Evolutionary conservation across 2,797 vertebrate genomes (phyloP), one percentile per base, ranked within the genome.

Genomic region (Xiphorhynchus erythropygius): DNA sequence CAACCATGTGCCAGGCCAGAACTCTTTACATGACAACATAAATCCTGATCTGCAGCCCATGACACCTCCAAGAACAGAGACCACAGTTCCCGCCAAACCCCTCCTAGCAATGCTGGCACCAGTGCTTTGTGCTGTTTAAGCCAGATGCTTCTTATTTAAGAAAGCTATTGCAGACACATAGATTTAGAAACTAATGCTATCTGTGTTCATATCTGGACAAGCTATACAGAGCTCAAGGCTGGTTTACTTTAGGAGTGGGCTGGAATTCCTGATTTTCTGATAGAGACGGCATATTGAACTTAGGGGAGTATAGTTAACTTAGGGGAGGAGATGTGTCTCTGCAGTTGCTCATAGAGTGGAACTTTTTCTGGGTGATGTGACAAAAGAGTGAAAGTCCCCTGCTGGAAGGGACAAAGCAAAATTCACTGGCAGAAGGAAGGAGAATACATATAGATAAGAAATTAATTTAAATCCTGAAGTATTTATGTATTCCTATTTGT

Each of bases 141-240:
- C 55, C 92, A 94, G 74, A 87, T 78, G 93, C 17, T 87, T 78
- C 79, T 78, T 86, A 85, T 93, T 94, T 90, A 93, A 94, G 74
- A 90, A 78, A 94, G 16, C 0, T 1, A 88, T 86, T 90, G 87
- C 80, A 91, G 93, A 93, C 59, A 76, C 28, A 35, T 7, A 93
- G 22, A 50, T 30, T 76, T 86, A 76, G 44, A 88, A 91, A 90
- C 7, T 55, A 63, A 70, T 3, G 4, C 73, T 84, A 82, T 92
- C 85, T 91, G 10, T 68, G 59, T 33, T 88, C 33, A 32, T 73
- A 88, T 91, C 77, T 91, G 74, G 74, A 70, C 77, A 90, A 87
- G 63, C 44, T 16, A 11, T 59, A 81, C 4, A 2, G 53, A 44
- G 13, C 67, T 74, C 49, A 56, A 76, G 52, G 55, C 39, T 77